Conservation (phyloP, 2,113 vertebrate genomes). For the Chelonoidis abingdonii region DNA sequence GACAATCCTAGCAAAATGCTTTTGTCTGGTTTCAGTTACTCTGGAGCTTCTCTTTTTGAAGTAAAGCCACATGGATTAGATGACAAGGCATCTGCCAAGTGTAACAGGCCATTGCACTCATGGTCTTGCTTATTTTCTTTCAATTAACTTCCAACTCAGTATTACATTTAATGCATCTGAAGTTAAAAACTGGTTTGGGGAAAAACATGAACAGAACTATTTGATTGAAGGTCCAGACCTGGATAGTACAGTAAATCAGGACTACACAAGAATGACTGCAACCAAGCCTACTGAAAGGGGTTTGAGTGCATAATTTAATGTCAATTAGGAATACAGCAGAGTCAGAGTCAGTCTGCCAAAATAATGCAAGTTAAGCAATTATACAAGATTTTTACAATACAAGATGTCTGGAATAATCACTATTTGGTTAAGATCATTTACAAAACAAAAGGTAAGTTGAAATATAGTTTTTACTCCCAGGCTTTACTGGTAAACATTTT, state of each 20-base stretch:
- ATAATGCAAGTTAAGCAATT: neutral
- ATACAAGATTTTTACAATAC: neutral
- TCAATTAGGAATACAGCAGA: neutral
- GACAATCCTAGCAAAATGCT: neutral
- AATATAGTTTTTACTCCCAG: rapidly evolving
- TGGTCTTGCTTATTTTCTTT: neutral
- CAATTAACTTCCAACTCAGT: neutral
- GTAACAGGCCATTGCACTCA: neutral
- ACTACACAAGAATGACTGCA: neutral
- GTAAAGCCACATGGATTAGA: neutral
- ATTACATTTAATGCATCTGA: rapidly evolving
- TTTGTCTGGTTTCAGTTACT: neutral
- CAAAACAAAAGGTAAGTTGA: neutral
- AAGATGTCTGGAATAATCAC: neutral
- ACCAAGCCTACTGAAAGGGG: neutral
- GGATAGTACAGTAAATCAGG: rapidly evolving
- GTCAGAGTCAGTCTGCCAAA: neutral
- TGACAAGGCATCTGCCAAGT: neutral
- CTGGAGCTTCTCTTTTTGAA: neutral
- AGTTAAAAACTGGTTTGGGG: neutral
- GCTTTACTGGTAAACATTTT: neutral
- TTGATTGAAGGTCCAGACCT: neutral
- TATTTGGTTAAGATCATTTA: neutral
- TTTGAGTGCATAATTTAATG: neutral
- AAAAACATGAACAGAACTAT: neutral